Evolutionary conservation across 2,113 vertebrate species (phyloP).

Genomic region (Silurus glanis): DNA sequence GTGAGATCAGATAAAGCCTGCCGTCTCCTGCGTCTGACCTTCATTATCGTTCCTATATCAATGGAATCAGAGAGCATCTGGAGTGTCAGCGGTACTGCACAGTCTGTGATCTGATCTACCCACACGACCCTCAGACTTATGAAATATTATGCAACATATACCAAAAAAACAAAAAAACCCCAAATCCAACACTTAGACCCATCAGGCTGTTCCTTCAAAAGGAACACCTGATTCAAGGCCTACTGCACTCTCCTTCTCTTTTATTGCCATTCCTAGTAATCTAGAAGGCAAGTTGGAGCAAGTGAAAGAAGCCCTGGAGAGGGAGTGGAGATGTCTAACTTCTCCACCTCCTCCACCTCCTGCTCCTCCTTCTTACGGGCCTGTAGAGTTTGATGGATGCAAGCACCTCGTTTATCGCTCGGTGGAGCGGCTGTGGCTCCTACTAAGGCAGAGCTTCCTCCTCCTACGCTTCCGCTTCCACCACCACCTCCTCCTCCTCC

Average conservation of each 20-base stretch:
- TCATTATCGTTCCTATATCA: slow-evolving; percentile 1
- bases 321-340: neutral
- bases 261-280: neutral
- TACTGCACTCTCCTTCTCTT: neutral
- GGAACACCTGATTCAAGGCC: slow-evolving; percentile 32
- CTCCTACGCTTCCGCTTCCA: slow-evolving; percentile 15
- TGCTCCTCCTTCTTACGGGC: neutral
- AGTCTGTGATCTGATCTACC: slow-evolving; percentile 31
- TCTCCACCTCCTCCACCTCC: neutral
- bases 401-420: slow-evolving; percentile 65
- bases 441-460: slow-evolving; percentile 32
- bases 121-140: slow-evolving; percentile 16
- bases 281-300: slow-evolving; percentile 25
- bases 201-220: neutral
- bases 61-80: slow-evolving; percentile 10
- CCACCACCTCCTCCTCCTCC: slow-evolving; percentile 20
- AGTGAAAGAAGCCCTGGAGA: neutral
- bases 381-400: neutral
- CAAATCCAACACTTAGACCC: neutral
- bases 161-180: neutral
- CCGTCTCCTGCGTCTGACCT: slow-evolving; percentile 12
- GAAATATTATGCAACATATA: slow-evolving; percentile 35
- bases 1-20: neutral
- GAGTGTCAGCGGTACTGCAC: slow-evolving; percentile 8
- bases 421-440: slow-evolving; percentile 66